Evolutionary conservation across 2,113 vertebrate genomes (phyloP).

Genomic region (Bufo gargarizans): DNA sequence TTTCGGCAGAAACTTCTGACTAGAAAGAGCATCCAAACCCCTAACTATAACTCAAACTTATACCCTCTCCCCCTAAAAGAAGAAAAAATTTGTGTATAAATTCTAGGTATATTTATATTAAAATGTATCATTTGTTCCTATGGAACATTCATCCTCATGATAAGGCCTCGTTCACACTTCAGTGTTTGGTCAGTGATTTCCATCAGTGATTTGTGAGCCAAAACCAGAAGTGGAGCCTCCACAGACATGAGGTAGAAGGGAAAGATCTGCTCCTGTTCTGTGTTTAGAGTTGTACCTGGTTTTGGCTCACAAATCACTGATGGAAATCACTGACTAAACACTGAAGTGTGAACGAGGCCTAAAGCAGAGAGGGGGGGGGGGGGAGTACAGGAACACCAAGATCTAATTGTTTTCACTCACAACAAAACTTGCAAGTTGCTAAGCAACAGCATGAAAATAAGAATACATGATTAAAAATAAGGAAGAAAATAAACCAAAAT

Average conservation of each 20-base stretch:
- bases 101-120: neutral
- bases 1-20: neutral
- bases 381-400: neutral
- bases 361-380: conserved; percentile 18
- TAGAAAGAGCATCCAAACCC: neutral
- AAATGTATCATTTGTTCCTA: neutral
- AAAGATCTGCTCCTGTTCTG: too few relatives aligned
- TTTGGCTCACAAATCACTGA: too few relatives aligned
- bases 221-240: too few relatives aligned
- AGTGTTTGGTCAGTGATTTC: too few relatives aligned
- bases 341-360: too few relatives aligned
- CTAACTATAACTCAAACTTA: neutral
- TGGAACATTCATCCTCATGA: conserved; percentile 8
- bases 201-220: too few relatives aligned
- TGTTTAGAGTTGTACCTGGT: too few relatives aligned
- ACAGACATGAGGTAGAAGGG: too few relatives aligned
- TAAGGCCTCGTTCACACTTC: too few relatives aligned
- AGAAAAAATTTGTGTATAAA: neutral
- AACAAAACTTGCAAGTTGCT: conserved; percentile 33
- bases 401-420: conserved; percentile 20
- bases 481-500: conserved; percentile 55
- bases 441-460: conserved; percentile 9
- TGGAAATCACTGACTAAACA: too few relatives aligned
- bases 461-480: conserved; percentile 65
- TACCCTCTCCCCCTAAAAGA: neutral